Evolutionary conservation across 2,113 vertebrate species (phyloP).

Genomic region (Callospermophilus lateralis): DNA sequence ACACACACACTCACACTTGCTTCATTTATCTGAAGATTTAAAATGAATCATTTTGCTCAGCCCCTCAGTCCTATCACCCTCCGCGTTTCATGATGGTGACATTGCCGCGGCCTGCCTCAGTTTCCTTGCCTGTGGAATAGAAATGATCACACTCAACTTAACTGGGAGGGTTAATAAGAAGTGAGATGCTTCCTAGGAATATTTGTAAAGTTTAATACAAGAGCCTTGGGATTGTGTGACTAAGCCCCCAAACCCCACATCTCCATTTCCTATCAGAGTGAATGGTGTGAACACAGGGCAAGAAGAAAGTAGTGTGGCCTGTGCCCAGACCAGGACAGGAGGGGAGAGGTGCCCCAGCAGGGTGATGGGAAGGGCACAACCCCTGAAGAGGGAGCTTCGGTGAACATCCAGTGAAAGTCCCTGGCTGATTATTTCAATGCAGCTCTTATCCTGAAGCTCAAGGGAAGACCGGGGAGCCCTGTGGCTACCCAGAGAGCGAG

Average conservation of each 20-base stretch:
- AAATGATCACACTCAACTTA: neutral
- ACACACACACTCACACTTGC: neutral
- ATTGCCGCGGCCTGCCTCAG: neutral
- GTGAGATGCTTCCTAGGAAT: neutral
- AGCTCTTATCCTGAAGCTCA: neutral
- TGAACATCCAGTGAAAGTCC: rapidly evolving
- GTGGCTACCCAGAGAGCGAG: rapidly evolving
- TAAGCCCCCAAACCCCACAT: neutral
- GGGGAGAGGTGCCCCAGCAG: neutral
- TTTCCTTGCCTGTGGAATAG: neutral
- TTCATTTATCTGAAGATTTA: neutral
- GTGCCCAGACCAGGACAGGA: neutral
- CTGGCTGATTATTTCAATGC: too few relatives aligned
- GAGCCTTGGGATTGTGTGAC: neutral
- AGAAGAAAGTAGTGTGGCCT: neutral
- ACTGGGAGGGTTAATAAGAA: neutral
- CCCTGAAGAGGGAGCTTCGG: too few relatives aligned
- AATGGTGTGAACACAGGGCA: neutral
- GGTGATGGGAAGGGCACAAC: neutral
- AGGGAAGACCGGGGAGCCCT: neutral
- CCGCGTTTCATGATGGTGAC: neutral
- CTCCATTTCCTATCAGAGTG: neutral
- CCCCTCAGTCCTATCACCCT: too few relatives aligned
- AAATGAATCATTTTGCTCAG: neutral
- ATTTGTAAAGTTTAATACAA: neutral